Evolutionary conservation across 2,797 vertebrate genomes (phyloP), one percentile per base, ranked within the genome.

Genomic region (Pipistrellus pipistrellus): DNA sequence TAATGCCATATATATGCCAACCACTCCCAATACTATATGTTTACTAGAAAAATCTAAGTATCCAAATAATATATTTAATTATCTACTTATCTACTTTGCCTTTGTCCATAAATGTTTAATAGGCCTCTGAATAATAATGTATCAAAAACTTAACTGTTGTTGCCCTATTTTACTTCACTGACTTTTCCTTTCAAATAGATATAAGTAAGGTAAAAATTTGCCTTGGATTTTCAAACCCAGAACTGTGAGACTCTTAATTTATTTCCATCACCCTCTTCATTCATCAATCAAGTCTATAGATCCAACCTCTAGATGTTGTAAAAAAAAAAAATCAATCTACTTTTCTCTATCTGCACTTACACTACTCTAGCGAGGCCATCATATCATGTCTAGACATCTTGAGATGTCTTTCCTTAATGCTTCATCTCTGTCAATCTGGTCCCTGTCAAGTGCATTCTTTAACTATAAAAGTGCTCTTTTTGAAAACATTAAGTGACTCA

Each of bases 331-430:
- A 82, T 51, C 48, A 88, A 82, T 88, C 82, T 81, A 7, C 3
- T n/a, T 32, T 94, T 57, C 55, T 72, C 20, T 12, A 48, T 89
- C 68, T 83, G 4, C 6, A 62, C 10, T 81, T 76, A 38, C 0
- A 44, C 3, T 23, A 32, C 41, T 64, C 57, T n/a, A 77, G 4
- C 15, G 8, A 82, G 44, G 30, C 13, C 46, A 51, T 38, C 6
- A 1, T 53, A 92, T 93, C 88, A 66, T 71, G 69, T 96, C 92
- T 94, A 85, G 82, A 94, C 90, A 94, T 85, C 94, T 92, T 87
- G 51, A 80, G 6, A 21, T 76, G 10, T 27, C 82, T 89, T 91
- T 77, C 23, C 32, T 62, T 87, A 91, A 69, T 69, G 7, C 11
- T 17, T 3, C 14, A 51, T 11, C 11, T 84, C 32, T 80, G 27